A percentile compares a stretch with the other conserved stretches of the same genome.
phyloP scores from a whole-genome alignment of 2,888 invertebrate species.

The Leptinotarsa tumamoca region DNA sequence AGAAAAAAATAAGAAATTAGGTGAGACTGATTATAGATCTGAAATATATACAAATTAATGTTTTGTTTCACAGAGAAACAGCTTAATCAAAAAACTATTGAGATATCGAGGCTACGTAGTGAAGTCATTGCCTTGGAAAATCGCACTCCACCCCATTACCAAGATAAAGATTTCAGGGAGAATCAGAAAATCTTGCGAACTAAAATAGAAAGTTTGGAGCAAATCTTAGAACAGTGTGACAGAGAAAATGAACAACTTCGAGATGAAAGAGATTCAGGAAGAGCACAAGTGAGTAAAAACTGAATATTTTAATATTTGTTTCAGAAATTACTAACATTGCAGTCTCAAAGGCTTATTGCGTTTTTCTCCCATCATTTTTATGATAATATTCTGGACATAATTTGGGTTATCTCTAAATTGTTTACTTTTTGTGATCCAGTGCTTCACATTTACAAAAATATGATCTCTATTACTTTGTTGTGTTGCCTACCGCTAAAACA shows the following conservation, averaged over 20 bases:
- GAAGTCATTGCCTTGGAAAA: constrained; percentile 59
- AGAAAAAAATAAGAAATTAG: constrained; percentile 69
- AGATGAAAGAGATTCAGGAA: constrained; percentile 69
- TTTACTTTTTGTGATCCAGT: no score
- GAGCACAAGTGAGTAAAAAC: constrained; percentile 60
- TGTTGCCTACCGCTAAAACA: no score
- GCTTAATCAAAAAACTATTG: constrained; percentile 62
- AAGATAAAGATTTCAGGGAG: constrained; percentile 55
- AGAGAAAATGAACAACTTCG: constrained; percentile 69
- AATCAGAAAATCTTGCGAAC: constrained; percentile 61
- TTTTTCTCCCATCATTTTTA: no score
- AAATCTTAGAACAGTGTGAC: constrained; percentile 68
- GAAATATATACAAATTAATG: background rate
- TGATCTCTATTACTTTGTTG: no score
- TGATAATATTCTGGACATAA: no score
- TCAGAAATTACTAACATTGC: background rate
- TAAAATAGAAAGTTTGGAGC: constrained; percentile 70
- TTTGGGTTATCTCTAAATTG: no score
- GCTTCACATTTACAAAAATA: no score
- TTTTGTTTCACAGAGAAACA: constrained; percentile 56
- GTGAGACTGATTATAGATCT: constrained; percentile 58
- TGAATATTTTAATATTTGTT: background rate
- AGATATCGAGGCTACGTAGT: constrained; percentile 62
- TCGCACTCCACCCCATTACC: constrained; percentile 58
- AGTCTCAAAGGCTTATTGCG: no score